A percentile compares a stretch with the other conserved stretches of the same genome.
Conservation (phyloP, 1,140 invertebrate genomes). For the Anastrepha obliqua region DNA sequence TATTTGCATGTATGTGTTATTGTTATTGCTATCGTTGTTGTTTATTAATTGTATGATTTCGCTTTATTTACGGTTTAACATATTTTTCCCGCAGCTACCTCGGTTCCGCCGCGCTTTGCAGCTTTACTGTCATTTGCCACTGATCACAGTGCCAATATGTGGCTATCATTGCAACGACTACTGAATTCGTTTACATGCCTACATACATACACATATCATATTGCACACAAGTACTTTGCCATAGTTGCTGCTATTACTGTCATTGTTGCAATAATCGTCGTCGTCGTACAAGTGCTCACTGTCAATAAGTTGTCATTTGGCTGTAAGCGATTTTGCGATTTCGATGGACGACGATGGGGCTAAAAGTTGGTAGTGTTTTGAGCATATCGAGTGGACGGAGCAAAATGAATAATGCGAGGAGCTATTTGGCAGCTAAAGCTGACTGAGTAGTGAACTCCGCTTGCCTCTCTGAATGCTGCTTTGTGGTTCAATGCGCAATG, state of each 20-base stretch:
- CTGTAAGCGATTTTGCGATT: constrained; percentile 36
- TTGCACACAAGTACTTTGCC: neutral
- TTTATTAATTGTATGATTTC: constrained; percentile 41
- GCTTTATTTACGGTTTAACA: constrained; percentile 30
- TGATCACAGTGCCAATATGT: neutral
- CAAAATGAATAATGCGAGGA: neutral
- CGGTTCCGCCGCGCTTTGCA: neutral
- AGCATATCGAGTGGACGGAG: too few species aligned
- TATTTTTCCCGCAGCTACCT: neutral
- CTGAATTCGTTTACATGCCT: neutral
- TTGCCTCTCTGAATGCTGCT: neutral
- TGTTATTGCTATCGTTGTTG: neutral
- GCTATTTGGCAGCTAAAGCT: neutral
- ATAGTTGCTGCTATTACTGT: constrained; percentile 45
- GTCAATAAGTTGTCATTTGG: constrained; percentile 54
- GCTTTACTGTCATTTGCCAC: constrained; percentile 3
- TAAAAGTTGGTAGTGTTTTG: neutral
- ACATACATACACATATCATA: neutral
- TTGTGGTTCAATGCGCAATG: neutral
- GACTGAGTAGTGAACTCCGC: neutral
- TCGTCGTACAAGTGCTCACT: constrained; percentile 52
- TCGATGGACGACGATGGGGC: neutral
- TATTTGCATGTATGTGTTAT: too few species aligned
- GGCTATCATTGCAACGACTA: neutral
- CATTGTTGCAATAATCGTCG: constrained; percentile 48